phyloP scores from a whole-genome alignment of 2,113 vertebrate species.

The Callospermophilus lateralis region DNA sequence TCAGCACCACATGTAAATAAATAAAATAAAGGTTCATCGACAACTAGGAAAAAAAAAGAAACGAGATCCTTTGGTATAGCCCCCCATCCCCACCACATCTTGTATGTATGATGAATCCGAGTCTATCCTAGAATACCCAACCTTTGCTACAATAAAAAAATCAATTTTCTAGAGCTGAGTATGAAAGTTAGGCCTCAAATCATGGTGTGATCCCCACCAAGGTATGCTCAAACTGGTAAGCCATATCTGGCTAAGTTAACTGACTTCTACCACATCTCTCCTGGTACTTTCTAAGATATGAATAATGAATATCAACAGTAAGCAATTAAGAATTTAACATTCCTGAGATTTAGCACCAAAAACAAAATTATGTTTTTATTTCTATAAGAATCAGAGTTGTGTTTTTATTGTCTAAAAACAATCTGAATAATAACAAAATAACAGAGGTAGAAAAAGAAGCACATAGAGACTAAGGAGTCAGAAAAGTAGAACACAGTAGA shows the following conservation, averaged over 20 bases:
- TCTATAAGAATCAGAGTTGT: not conserved
- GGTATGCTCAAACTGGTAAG: not conserved
- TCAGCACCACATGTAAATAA: no score
- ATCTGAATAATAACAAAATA: not conserved
- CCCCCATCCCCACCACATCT: not conserved
- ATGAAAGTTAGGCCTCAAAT: not conserved
- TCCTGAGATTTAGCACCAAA: not conserved
- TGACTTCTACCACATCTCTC: not conserved
- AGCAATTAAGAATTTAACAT: not conserved
- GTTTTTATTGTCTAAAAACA: not conserved
- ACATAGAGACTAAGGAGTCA: not conserved
- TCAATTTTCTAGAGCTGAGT: not conserved
- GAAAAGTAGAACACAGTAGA: conserved; percentile 26
- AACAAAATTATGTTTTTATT: not conserved
- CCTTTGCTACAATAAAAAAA: not conserved
- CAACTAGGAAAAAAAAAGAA: no score
- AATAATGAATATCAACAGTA: not conserved
- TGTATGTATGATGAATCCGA: not conserved
- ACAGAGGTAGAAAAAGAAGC: not conserved
- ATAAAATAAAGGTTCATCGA: no score
- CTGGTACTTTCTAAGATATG: not conserved
- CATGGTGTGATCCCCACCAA: not conserved
- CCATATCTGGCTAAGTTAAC: not conserved
- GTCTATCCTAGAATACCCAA: not conserved
- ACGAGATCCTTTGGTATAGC: not conserved